phyloP scores from a whole-genome alignment of 2,888 invertebrate genomes.

The Drosophila ustulata region DNA sequence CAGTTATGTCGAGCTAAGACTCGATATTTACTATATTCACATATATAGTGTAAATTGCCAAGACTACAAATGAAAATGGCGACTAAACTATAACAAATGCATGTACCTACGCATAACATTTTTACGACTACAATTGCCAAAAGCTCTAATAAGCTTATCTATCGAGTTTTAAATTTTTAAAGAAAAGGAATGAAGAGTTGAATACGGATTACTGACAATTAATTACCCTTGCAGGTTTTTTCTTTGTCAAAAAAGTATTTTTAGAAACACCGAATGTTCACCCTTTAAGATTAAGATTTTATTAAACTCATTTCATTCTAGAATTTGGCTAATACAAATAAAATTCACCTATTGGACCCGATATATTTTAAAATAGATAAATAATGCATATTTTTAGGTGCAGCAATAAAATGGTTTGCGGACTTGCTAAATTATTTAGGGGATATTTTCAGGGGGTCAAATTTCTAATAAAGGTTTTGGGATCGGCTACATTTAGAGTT shows the following conservation, averaged over 20 bases:
- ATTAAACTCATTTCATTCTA: too few relatives aligned
- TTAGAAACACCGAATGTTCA: too few relatives aligned
- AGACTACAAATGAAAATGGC: slow-evolving; percentile 35
- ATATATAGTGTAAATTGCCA: slow-evolving; percentile 21
- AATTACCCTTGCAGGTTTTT: slow-evolving; percentile 21
- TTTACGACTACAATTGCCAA: slow-evolving; percentile 35
- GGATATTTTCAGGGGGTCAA: neutral
- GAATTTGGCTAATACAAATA: too few relatives aligned
- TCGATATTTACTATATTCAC: slow-evolving; percentile 14
- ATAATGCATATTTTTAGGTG: neutral
- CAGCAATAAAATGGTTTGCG: neutral
- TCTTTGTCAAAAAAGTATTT: too few relatives aligned
- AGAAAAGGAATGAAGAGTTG: neutral
- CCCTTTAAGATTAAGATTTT: too few relatives aligned
- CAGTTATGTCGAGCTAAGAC: slow-evolving; percentile 28
- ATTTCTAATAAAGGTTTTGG: neutral
- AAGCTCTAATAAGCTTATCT: slow-evolving; percentile 23
- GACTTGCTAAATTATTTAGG: neutral
- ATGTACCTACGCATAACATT: slow-evolving; percentile 52
- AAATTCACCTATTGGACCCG: too few relatives aligned
- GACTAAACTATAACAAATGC: slow-evolving; percentile 36
- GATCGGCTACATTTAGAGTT: neutral
- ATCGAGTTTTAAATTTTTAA: neutral
- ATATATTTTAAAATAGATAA: too few relatives aligned
- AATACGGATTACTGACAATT: slow-evolving; percentile 16